phyloP scores from a whole-genome alignment of 2,797 vertebrate species.

The Cephalopachus bancanus region DNA sequence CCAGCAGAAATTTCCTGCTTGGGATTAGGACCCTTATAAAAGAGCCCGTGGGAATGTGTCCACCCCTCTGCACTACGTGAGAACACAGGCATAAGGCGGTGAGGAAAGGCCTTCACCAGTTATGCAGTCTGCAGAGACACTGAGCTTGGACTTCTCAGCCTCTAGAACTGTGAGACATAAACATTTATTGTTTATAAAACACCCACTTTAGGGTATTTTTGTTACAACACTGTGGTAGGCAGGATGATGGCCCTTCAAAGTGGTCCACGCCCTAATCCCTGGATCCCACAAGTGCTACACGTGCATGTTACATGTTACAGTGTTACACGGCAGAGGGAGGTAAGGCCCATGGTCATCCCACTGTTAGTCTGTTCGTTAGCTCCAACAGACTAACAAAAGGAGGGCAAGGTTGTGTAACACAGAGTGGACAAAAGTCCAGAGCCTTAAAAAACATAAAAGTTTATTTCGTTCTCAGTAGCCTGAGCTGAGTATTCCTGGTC shows the following conservation, averaged over 20 bases:
- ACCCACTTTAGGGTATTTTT: background rate
- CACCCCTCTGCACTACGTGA: background rate
- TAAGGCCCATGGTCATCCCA: too few relatives aligned
- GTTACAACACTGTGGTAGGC: too few relatives aligned
- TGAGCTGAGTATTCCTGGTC: background rate
- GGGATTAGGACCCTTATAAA: background rate
- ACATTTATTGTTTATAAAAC: background rate
- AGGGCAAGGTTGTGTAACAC: background rate
- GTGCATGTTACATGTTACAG: too few relatives aligned
- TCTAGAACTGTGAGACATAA: background rate
- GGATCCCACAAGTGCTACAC: too few relatives aligned
- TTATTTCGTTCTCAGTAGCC: background rate
- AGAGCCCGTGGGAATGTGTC: background rate
- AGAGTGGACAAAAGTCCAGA: background rate
- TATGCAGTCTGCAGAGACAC: background rate
- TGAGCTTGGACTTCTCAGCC: background rate
- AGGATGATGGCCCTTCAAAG: too few relatives aligned
- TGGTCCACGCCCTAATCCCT: too few relatives aligned
- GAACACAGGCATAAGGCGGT: background rate
- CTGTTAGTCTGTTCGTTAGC: too few relatives aligned
- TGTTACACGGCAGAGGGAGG: too few relatives aligned
- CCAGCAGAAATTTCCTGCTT: background rate
- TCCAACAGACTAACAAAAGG: background rate
- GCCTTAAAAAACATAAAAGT: background rate
- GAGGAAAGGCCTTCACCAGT: background rate